Evolutionary conservation across 1,140 invertebrate species (phyloP).

Genomic region (Vanessa tameamea): DNA sequence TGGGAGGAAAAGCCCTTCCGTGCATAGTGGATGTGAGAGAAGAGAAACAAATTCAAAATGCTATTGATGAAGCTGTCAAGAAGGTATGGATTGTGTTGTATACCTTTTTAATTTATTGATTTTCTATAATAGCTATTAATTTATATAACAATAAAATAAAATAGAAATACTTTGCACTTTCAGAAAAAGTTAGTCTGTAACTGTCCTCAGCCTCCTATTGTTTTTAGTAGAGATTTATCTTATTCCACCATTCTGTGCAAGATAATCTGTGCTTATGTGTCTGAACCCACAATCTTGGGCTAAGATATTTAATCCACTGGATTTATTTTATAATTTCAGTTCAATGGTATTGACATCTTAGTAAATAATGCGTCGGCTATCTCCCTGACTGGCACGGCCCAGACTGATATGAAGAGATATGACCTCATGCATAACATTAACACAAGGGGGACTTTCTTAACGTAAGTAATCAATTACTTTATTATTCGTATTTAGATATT

Average conservation of each 20-base stretch:
- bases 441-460: conserved; percentile 94
- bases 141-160: too few relatives aligned
- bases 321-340: conserved; percentile 74
- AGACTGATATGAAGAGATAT: conserved; percentile 97
- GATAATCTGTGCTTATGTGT: not conserved
- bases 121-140: too few relatives aligned
- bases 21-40: conserved; percentile 97
- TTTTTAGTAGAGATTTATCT: not conserved
- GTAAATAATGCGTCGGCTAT: conserved; percentile 99
- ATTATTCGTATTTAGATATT: not conserved
- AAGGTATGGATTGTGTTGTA: conserved; percentile 72
- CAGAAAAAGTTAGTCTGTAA: too few relatives aligned
- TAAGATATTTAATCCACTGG: too few relatives aligned
- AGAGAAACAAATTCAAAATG: conserved; percentile 89
- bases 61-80: conserved; percentile 92
- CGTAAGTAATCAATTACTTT: conserved; percentile 82
- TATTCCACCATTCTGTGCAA: too few relatives aligned
- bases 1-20: conserved; percentile 94
- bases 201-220: too few relatives aligned
- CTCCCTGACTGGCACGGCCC: conserved; percentile 90
- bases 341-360: conserved; percentile 97
- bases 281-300: too few relatives aligned
- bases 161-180: too few relatives aligned
- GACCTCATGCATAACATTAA: conserved; percentile 97
- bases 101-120: too few relatives aligned